Evolutionary conservation across 2,797 vertebrate genomes (phyloP).

Genomic region (Hemibagrus guttatus): DNA sequence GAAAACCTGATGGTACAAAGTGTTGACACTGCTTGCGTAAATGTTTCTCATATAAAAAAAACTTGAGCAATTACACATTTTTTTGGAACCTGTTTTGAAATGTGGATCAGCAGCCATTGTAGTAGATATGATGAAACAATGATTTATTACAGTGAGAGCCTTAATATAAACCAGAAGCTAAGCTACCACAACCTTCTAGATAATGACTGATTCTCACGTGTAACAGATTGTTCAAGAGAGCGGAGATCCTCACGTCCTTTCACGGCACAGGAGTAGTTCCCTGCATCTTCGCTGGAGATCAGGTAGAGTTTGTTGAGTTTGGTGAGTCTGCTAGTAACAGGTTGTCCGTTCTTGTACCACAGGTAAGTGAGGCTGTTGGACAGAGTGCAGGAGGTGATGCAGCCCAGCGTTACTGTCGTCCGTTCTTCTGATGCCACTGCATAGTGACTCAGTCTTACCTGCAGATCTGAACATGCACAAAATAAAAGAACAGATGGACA

Average conservation of each 20-base stretch:
- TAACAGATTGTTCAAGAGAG: neutral
- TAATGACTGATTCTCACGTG: neutral
- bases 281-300: neutral
- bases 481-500: neutral
- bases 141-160: no score
- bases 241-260: neutral
- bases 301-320: conserved; percentile 24
- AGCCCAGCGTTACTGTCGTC: conserved; percentile 40
- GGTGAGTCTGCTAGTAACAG: neutral
- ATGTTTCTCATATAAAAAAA: no score
- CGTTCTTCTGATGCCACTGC: conserved; percentile 21
- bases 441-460: conserved; percentile 2
- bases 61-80: no score
- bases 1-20: no score
- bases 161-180: neutral
- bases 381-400: conserved; percentile 43
- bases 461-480: conserved; percentile 31
- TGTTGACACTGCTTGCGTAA: no score
- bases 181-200: neutral
- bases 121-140: no score
- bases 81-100: no score
- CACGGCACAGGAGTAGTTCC: conserved; percentile 42
- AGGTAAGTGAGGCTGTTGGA: conserved; percentile 14
- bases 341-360: conserved; percentile 39
- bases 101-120: no score